A percentile compares a stretch with the other conserved stretches of the same genome.
phyloP scores from a whole-genome alignment of 2,113 vertebrate species.

The Balaeniceps rex region DNA sequence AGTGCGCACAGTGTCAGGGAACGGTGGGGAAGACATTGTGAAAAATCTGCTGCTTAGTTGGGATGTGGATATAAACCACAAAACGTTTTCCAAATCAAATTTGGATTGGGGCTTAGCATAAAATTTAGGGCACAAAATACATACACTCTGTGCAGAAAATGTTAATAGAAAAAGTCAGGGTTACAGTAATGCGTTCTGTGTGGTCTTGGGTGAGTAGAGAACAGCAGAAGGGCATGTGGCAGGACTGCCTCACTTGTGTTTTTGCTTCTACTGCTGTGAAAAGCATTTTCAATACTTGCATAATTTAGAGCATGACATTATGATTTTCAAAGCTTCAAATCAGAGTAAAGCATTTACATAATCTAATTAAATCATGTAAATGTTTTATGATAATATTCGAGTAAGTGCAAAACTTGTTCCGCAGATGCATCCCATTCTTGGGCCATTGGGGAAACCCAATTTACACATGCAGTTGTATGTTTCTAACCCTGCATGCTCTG shows the following conservation, averaged over 20 bases:
- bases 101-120: background rate
- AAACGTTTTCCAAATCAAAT: background rate
- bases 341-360: constrained; percentile 50
- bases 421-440: background rate
- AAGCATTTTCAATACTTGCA: constrained; percentile 47
- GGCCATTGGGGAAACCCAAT: constrained; percentile 2
- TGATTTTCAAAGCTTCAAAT: constrained; percentile 39
- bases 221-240: background rate
- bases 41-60: background rate
- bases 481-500: background rate
- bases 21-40: background rate
- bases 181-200: background rate
- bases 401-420: constrained; percentile 20
- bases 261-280: constrained; percentile 41
- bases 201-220: background rate
- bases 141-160: background rate
- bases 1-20: background rate
- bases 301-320: constrained; percentile 51
- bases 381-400: constrained; percentile 50
- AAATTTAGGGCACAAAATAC: background rate
- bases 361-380: constrained; percentile 60
- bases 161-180: background rate
- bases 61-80: background rate
- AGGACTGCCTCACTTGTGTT: background rate
- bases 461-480: background rate